Percentiles rank a stretch among this genome's conserved stretches.
Evolutionary conservation across 1,140 invertebrate genomes (phyloP).

Genomic region (Zeugodacus cucurbitae): DNA sequence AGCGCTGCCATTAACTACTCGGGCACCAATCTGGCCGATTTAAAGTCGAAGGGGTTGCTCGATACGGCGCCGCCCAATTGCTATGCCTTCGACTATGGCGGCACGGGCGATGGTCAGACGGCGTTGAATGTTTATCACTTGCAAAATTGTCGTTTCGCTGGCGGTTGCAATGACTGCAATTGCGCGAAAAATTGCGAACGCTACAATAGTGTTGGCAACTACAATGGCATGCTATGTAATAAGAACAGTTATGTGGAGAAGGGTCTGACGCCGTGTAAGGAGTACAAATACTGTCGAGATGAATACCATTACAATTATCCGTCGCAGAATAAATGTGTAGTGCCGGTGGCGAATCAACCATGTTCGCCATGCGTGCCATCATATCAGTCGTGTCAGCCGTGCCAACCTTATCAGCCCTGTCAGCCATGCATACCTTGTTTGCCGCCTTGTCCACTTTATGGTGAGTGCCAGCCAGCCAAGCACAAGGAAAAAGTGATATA

Average conservation of each 20-base stretch:
- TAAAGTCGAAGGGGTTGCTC: neutral
- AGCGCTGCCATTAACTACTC: neutral
- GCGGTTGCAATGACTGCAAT: conserved; percentile 2
- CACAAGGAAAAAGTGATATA: neutral
- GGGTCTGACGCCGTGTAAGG: neutral
- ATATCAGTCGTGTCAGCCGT: neutral
- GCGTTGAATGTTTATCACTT: conserved; percentile 11
- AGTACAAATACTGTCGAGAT: conserved; percentile 41
- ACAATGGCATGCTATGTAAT: conserved; percentile 33
- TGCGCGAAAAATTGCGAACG: neutral
- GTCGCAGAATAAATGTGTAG: neutral
- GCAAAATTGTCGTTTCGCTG: neutral
- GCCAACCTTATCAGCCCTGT: neutral
- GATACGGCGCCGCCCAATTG: neutral
- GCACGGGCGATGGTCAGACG: neutral
- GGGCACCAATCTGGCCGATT: conserved; percentile 5
- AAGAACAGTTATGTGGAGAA: conserved; percentile 8
- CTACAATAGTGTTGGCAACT: conserved; percentile 1
- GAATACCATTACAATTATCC: conserved; percentile 36
- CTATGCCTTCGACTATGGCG: conserved; percentile 9
- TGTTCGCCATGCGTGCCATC: neutral
- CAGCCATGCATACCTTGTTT: neutral
- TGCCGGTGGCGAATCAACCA: neutral
- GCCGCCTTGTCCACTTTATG: neutral
- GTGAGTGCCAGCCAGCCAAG: neutral